Evolutionary conservation across 35 echinoderm and acorn worm species (phyloP).

Genomic region (Ophiothrix spiculata): DNA sequence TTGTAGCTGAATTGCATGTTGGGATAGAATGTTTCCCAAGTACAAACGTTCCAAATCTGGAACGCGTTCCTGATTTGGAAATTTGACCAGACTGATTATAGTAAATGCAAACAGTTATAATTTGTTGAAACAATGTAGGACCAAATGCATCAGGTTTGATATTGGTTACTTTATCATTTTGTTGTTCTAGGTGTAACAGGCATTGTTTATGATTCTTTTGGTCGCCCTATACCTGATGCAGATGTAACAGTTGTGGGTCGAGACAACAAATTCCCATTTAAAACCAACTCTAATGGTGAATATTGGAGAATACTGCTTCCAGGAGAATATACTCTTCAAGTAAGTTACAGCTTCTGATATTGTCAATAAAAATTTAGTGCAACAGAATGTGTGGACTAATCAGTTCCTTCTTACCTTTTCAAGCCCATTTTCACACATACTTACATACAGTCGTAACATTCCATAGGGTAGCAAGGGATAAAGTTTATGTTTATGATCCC

Average conservation of each 20-base stretch:
- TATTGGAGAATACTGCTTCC: conserved; percentile 83
- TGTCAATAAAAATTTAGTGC: too few species aligned
- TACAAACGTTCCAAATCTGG: not conserved
- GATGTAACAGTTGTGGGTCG: conserved; percentile 51
- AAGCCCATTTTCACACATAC: too few species aligned
- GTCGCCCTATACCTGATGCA: conserved; percentile 27
- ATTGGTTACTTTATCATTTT: not conserved
- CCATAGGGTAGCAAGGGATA: too few species aligned
- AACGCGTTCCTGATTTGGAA: not conserved
- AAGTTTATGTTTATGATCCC: too few species aligned
- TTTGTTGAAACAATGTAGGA: not conserved
- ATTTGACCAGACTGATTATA: not conserved
- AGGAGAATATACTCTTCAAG: conserved; percentile 57
- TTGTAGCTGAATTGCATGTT: not conserved
- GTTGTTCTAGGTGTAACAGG: conserved; percentile 64
- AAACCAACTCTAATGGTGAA: conserved; percentile 56
- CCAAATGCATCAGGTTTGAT: not conserved
- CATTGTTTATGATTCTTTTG: conserved; percentile 31
- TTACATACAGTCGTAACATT: too few species aligned
- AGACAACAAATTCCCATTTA: conserved; percentile 2
- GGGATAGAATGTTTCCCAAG: not conserved
- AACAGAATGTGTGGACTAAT: too few species aligned
- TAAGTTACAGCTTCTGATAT: too few species aligned
- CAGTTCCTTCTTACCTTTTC: too few species aligned
- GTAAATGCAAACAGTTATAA: not conserved